Base-by-base conservation (phyloP, 1,140 invertebrate genomes). In the Scaptomyza graminum region DNA sequence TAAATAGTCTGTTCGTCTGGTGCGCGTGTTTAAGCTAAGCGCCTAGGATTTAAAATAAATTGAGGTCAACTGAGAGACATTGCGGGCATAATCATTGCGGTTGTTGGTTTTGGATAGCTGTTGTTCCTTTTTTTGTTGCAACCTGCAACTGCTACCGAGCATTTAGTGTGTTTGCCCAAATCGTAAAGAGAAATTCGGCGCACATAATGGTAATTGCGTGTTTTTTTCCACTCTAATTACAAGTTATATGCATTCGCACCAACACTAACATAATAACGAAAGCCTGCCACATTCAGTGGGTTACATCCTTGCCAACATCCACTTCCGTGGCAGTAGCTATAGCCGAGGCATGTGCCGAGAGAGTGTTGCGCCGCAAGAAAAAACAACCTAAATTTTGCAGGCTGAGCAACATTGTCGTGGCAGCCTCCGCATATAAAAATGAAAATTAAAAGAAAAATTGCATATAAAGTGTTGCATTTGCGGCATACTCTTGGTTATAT, bases 391-490 rank as follows among this genome's bases (percentile, higher is more conserved):
- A 82, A 87, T 87, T 84, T 76, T 74, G 68, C 71, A 74, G 55
- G 56, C 69, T 61, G 54, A 57, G 49, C 57, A 59, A 44, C 59
- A 28, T 43, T 41, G 57, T 65, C 57, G 72, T 71, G 51, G 49
- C 51, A 55, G 72, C 57, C 63, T 73, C 62, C 67, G 83, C 82
- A 87, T 88, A 79, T 88, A 79, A 87, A 87, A 87, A 88, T 76
- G 67, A 71, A 74, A 87, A 88, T 87, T 87, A 88, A 87, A 87
- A 87, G 78, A 88, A 87, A 79, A 87, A 76, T 28, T 87, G 83
- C 82, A 87, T 87, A 87, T 87, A 87, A 87, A 87, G 82, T 87
- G 82, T 87, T 87, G 83, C 82, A 88, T 87, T 87, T 87, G 83
- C 77, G 59, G 66, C 79, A 49, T 44, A 50, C 61, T 49, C 46